Base-by-base conservation (phyloP, 2,797 vertebrate genomes). In the Carapus acus region DNA sequence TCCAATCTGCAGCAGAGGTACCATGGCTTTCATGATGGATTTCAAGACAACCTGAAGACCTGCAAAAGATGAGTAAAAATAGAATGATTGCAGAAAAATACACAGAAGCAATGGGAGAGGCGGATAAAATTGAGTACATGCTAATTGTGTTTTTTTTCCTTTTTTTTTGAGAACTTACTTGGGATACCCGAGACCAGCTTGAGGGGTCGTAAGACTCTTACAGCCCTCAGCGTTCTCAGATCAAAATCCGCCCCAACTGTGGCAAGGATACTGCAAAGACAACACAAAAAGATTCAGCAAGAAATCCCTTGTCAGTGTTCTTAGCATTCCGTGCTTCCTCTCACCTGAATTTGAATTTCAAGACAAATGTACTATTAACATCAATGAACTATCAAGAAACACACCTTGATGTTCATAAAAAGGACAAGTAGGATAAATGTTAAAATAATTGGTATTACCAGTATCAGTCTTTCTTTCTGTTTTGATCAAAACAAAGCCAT, bases 21-120 rank as follows among this genome's bases (percentile, higher is more conserved):
- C 91, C 94, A 97, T 98, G 2, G 95, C 95, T 81, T 98, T 98
- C 95, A 97, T 98, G 67, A 98, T 98, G 72, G 95, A 98, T 85
- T 97, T 98, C 62, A 98, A 83, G n/a, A 98, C 95, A 73, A 98
- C 95, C 84, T 98, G 95, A 51, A 98, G 79, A 71, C 95, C 95
- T 97, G 70, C 17, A 1, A 41, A 4, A 41, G 18, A 59, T 7
- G 31, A 33, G 11, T 55, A 7, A 44, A 50, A 49, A 5, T 40
- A 6, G 19, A 43, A 9, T 5, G 24, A 27, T 27, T 27, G 4
- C 24, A 27, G 24, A 33, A 33, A 33, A 4, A 33, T 33, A 13
- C 14, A 4, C 24, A 27, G 9, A 27, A 9, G 9, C 9, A 27
- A 5, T 27, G 9, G 9, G 9, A 27, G 9, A 27, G 24, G n/a